A percentile compares a stretch with the other conserved stretches of the same genome.
Evolutionary conservation across 2,888 invertebrate species (phyloP).

Genomic region (Sarcophaga subvicina): DNA sequence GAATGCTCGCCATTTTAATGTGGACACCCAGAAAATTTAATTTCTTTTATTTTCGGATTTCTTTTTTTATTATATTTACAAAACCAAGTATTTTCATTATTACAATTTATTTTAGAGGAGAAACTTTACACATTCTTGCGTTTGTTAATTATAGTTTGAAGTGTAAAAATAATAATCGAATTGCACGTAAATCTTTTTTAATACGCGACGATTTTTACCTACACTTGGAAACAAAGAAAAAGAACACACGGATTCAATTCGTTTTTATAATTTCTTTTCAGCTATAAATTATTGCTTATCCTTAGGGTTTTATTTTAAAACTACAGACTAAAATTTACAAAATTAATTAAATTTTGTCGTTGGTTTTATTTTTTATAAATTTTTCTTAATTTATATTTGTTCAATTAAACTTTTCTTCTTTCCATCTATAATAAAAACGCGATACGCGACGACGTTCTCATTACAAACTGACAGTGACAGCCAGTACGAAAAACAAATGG

Average conservation of each 20-base stretch:
- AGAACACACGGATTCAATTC: neutral
- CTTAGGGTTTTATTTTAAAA: conserved; percentile 44
- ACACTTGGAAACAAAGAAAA: conserved; percentile 19
- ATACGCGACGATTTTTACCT: conserved; percentile 58
- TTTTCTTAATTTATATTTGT: neutral
- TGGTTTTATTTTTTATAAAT: conserved; percentile 6
- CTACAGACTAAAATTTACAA: conserved; percentile 55
- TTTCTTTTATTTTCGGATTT: neutral
- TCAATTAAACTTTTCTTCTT: neutral
- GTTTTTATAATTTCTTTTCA: neutral
- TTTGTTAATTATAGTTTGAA: conserved; percentile 20
- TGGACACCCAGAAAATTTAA: neutral
- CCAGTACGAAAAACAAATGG: conserved; percentile 3
- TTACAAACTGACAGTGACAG: conserved; percentile 45
- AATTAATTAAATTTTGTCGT: conserved; percentile 55
- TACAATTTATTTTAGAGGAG: neutral
- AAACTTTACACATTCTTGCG: conserved; percentile 23
- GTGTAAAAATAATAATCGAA: conserved; percentile 55
- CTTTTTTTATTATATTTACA: neutral
- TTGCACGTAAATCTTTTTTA: conserved; percentile 65
- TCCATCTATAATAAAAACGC: conserved; percentile 49
- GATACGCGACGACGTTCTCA: conserved; percentile 49
- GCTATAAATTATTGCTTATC: conserved; percentile 25
- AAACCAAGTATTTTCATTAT: neutral
- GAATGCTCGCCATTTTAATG: conserved; percentile 45